A percentile compares a stretch with the other conserved stretches of the same genome.
phyloP scores from a whole-genome alignment of 2,797 vertebrate species.

The Xerus rutilus region DNA sequence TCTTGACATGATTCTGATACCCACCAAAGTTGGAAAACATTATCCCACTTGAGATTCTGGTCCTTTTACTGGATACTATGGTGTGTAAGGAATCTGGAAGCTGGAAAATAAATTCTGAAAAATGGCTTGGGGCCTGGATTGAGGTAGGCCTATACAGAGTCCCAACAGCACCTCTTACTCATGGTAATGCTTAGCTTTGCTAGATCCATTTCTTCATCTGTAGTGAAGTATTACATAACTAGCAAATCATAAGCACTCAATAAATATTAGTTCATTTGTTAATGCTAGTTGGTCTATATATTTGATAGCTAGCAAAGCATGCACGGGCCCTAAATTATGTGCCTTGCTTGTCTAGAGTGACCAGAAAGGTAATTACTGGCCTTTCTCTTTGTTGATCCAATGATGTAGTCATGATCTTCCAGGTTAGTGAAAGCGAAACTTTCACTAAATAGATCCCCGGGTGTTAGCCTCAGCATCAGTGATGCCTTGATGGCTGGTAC shows the following conservation, averaged over 20 bases:
- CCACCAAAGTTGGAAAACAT: neutral
- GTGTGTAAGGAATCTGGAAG: neutral
- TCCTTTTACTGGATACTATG: neutral
- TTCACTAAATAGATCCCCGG: neutral
- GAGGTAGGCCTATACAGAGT: neutral
- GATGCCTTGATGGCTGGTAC: neutral
- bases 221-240: neutral
- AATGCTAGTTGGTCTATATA: neutral
- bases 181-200: neutral
- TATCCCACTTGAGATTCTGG: neutral
- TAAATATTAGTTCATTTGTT: neutral
- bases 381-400: neutral
- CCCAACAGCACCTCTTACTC: neutral
- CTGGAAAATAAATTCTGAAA: neutral
- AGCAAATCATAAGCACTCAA: neutral
- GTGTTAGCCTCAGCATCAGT: neutral
- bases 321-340: neutral
- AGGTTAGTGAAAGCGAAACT: neutral
- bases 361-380: neutral
- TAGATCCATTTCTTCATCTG: neutral
- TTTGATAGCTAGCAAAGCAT: neutral
- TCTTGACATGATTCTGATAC: neutral
- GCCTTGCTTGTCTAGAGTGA: neutral
- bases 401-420: neutral
- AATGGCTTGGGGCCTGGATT: no score